These are phyloP conservation scores for Hetaerina americana DNA, from an alignment of 1,140 invertebrate species.

Conservation along the genomic window DNA sequence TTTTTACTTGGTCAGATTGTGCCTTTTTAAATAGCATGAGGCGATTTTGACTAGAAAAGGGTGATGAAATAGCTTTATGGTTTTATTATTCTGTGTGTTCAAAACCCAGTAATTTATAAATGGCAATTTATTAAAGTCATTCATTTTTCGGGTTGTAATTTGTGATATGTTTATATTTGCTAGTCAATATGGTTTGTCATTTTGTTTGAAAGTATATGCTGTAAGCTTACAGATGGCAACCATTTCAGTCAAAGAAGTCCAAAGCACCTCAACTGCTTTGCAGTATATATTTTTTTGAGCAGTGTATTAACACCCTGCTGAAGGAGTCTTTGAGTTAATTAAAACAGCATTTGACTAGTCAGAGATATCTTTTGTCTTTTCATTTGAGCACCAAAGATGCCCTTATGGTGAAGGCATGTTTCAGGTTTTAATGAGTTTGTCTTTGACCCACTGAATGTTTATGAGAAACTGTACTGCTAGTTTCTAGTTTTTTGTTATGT, in stretches of 20 bases:
- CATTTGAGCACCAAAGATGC: background rate
- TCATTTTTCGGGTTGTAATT: background rate
- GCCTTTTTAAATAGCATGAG: background rate
- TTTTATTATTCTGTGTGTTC: background rate
- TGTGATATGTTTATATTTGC: background rate
- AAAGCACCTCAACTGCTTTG: background rate
- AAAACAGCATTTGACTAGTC: background rate
- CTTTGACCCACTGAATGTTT: background rate
- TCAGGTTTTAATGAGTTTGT: background rate
- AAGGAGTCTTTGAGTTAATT: no score
- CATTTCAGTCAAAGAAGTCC: background rate
- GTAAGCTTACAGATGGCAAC: background rate
- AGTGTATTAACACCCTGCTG: background rate
- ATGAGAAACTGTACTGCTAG: background rate
- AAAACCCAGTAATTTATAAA: no score
- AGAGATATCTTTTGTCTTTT: background rate
- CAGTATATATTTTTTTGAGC: background rate
- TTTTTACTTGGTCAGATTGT: background rate
- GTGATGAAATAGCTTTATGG: background rate
- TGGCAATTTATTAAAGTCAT: background rate
- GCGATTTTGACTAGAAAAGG: background rate
- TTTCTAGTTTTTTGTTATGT: background rate
- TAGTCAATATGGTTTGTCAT: background rate
- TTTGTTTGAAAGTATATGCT: background rate
- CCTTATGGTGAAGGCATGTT: background rate